phyloP scores from a whole-genome alignment of 53 echinoderm and acorn worm species.

The Stichopus horrens region DNA sequence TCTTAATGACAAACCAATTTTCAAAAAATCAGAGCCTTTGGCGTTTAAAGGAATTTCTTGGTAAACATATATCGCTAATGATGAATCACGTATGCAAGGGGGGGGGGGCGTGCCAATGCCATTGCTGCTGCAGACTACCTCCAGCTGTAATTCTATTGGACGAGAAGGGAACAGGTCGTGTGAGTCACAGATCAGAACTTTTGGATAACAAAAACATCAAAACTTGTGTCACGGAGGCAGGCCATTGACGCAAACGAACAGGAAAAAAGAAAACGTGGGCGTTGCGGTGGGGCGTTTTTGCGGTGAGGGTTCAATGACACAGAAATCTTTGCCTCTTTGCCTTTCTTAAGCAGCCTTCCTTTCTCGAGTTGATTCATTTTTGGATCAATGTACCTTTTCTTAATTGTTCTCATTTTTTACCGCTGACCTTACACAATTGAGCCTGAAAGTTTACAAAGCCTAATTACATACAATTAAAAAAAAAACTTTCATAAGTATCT shows the following conservation, averaged over 20 bases:
- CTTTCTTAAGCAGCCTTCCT: neutral
- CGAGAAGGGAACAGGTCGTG: neutral
- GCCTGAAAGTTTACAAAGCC: no score
- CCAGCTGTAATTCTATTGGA: neutral
- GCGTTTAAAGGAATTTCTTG: neutral
- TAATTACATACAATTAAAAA: no score
- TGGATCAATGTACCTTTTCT: no score
- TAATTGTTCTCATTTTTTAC: no score
- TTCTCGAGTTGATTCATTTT: no score
- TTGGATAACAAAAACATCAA: neutral
- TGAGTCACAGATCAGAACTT: neutral
- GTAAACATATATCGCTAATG: neutral
- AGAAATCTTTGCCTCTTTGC: neutral
- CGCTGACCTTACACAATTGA: no score
- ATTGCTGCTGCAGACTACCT: neutral
- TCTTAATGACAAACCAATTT: neutral
- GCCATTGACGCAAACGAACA: neutral
- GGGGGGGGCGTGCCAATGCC: conserved; percentile 2
- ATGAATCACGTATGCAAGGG: neutral
- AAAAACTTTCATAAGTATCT: no score
- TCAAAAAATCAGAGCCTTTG: neutral
- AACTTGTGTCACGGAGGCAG: neutral
- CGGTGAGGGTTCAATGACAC: conserved; percentile 5
- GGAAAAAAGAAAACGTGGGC: neutral
- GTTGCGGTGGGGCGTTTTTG: neutral